Evolutionary conservation across 2,113 vertebrate species (phyloP), one percentile per base, ranked within the genome.

Genomic region (Melanostigma gelatinosum): DNA sequence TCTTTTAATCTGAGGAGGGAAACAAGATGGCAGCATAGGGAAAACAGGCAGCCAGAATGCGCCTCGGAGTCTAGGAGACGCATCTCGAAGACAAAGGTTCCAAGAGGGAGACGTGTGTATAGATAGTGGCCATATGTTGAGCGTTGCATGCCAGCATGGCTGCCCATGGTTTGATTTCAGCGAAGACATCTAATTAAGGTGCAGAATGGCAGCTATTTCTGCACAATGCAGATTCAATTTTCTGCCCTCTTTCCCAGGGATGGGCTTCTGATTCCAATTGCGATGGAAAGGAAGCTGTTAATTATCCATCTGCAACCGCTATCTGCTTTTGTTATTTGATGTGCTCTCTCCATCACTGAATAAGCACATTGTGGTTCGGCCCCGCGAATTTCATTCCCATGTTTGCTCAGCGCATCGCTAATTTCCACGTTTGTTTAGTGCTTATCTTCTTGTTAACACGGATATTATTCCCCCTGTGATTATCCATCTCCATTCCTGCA

Each of bases 191-290:
- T 92, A 92, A 95, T 95, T 94, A 91, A 93, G 89, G 88, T 80
- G 82, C 87, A 91, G 87, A 92, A 93, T 89, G 82, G 77, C 77
- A 46, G 64, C 75, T 71, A 90, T 94, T 93, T 91, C 88, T 83
- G 85, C 84, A 87, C 85, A 91, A 84, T 75, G 68, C 81, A 80
- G 90, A 94, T 94, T 94, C 70, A 92, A 94, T 94, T 93, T 93
- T 90, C 89, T 94, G 88, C 87, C 77, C 83, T 87, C 87, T 90
- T 93, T 94, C 77, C 84, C 86, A 79, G 67, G 82, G 89, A 90
- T 77, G 77, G 81, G 70, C 65, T 6, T 6, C 89, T 71, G 75
- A 82, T 93, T 95, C 93, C 89, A 91, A 95, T 95, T 93, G 93
- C 82, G 92, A 90, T 55, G 74, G 79, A 83, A 83, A 87, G 77